phyloP scores from a whole-genome alignment of 2,888 invertebrate genomes.

The Copidosoma aretas region DNA sequence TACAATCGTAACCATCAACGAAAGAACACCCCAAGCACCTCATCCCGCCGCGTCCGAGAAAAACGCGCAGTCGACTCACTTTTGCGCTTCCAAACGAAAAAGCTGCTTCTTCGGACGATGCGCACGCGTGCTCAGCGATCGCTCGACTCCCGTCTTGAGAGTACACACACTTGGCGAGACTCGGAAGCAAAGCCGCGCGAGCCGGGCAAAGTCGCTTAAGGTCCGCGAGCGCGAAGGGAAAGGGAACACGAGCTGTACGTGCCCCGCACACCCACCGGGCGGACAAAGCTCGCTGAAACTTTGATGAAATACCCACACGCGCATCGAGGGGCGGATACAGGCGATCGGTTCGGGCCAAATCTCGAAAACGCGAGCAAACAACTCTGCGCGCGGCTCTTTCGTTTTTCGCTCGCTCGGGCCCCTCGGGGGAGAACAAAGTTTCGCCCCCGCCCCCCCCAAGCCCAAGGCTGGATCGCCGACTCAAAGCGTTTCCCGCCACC shows the following conservation, averaged over 20 bases:
- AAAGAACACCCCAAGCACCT: too few species aligned
- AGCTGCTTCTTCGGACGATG: too few species aligned
- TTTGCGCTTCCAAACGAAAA: too few species aligned
- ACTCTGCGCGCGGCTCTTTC: conserved; percentile 31
- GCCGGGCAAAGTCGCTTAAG: too few species aligned
- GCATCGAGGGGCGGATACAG: not conserved
- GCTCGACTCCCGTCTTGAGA: too few species aligned
- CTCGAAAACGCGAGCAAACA: conserved; percentile 43
- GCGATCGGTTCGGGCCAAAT: conserved; percentile 37
- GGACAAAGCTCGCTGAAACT: conserved; percentile 49
- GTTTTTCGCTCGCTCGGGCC: not conserved
- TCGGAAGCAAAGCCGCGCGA: too few species aligned
- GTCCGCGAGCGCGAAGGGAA: conserved; percentile 2
- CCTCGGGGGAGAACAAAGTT: not conserved
- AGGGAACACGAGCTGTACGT: not conserved
- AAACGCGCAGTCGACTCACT: too few species aligned
- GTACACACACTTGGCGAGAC: too few species aligned
- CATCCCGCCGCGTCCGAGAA: too few species aligned
- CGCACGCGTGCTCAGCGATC: too few species aligned
- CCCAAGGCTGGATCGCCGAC: conserved; percentile 4
- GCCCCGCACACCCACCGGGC: conserved; percentile 13
- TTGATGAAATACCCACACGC: conserved; percentile 47
- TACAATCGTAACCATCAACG: too few species aligned
- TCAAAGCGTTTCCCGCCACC: conserved; percentile 11
- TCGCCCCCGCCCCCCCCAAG: not conserved